A percentile compares a stretch with the other conserved stretches of the same genome.
Evolutionary conservation across 1,140 invertebrate species (phyloP).

Genomic region (Aphidius gifuensis): DNA sequence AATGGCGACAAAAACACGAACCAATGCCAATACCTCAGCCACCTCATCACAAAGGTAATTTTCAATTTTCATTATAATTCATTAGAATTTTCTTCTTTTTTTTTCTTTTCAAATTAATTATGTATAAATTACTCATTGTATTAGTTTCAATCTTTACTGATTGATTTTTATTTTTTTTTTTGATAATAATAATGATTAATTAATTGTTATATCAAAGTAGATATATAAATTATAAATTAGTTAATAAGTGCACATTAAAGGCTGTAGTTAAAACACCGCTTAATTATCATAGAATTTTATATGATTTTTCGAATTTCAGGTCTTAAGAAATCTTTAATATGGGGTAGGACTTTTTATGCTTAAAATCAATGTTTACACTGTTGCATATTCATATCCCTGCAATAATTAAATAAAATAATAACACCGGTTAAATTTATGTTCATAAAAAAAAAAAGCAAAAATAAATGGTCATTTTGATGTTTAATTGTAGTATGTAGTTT

Average conservation of each 20-base stretch:
- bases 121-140: too few relatives aligned
- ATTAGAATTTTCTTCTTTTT: too few relatives aligned
- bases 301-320: constrained; percentile 48
- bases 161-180: too few relatives aligned
- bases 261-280: constrained; percentile 22
- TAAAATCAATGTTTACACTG: constrained; percentile 21
- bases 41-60: constrained; percentile 54
- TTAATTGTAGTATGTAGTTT: constrained; percentile 35
- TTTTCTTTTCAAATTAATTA: background rate
- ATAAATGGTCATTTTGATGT: constrained; percentile 27
- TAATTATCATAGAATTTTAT: constrained; percentile 39
- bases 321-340: constrained; percentile 48
- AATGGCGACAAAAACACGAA: constrained; percentile 60
- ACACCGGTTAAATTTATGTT: background rate
- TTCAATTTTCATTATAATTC: constrained; percentile 5
- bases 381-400: background rate
- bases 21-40: constrained; percentile 47
- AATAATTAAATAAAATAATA: constrained; percentile 2
- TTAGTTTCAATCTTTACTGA: too few relatives aligned
- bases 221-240: too few relatives aligned
- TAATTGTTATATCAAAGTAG: too few relatives aligned
- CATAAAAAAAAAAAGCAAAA: constrained; percentile 7
- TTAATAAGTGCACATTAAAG: constrained; percentile 15
- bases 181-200: too few relatives aligned
- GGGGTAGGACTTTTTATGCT: constrained; percentile 36